Conservation (phyloP, 2,797 vertebrate genomes). For the Poecilia wingei region DNA sequence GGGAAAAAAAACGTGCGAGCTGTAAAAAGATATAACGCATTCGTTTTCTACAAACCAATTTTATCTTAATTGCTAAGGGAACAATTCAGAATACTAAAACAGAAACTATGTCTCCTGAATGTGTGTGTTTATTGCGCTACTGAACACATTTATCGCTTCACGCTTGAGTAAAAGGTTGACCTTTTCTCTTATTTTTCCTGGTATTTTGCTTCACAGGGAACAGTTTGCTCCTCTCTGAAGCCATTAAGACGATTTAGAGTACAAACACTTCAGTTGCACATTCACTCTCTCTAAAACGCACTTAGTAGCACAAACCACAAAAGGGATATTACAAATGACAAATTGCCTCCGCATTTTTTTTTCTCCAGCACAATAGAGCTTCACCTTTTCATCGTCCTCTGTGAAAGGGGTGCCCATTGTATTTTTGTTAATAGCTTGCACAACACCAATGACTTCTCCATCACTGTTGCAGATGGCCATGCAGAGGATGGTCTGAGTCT, state of each 20-base stretch:
- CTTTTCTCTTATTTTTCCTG: constrained; percentile 33
- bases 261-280: constrained; percentile 33
- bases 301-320: constrained; percentile 31
- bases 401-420: constrained; percentile 81
- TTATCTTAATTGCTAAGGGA: constrained; percentile 31
- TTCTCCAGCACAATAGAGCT: not conserved
- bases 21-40: constrained; percentile 27
- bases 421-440: constrained; percentile 86
- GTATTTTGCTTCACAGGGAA: constrained; percentile 43
- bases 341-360: not conserved
- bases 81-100: constrained; percentile 10
- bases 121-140: constrained; percentile 23
- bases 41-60: constrained; percentile 19
- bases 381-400: constrained; percentile 86
- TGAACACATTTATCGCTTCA: constrained; percentile 42
- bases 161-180: constrained; percentile 34
- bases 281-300: constrained; percentile 24
- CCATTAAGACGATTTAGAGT: constrained; percentile 61
- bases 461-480: constrained; percentile 86
- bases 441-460: constrained; percentile 84
- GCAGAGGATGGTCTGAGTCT: constrained; percentile 86
- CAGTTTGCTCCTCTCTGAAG: constrained; percentile 30
- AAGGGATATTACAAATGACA: constrained; percentile 26
- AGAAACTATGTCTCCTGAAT: constrained; percentile 24
- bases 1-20: constrained; percentile 1